Conservation (phyloP, 2,113 vertebrate species). For the Solenodon paradoxus region DNA sequence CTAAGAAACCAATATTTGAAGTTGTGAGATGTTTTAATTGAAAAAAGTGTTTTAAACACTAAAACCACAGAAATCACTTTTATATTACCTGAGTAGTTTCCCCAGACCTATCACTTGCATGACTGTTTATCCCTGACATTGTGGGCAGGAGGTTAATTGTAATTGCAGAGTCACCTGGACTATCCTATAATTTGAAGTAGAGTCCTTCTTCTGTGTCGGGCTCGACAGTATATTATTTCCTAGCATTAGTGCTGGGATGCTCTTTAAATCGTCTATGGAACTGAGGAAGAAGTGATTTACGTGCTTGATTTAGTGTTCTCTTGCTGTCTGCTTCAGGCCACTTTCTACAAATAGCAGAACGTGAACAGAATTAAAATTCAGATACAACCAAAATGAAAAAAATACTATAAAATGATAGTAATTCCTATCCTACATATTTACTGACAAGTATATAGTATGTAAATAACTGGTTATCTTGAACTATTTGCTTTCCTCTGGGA, state of each 20-base stretch:
- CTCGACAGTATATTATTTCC: constrained; percentile 82
- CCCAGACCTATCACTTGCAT: constrained; percentile 54
- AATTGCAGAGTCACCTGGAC: constrained; percentile 81
- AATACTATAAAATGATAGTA: constrained; percentile 17
- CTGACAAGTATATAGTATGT: constrained; percentile 67
- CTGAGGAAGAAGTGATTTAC: constrained; percentile 82
- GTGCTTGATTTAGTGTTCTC: constrained; percentile 78
- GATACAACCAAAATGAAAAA: constrained; percentile 45
- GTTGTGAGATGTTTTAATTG: constrained; percentile 5
- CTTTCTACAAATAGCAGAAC: constrained; percentile 69
- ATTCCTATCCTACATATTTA: constrained; percentile 48
- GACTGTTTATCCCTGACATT: constrained; percentile 79
- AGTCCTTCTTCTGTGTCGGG: constrained; percentile 76
- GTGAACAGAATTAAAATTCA: constrained; percentile 78
- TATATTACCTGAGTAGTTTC: constrained; percentile 61
- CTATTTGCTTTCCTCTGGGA: constrained; percentile 61
- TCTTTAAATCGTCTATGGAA: constrained; percentile 82
- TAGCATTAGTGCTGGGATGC: constrained; percentile 76
- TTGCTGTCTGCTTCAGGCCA: constrained; percentile 79
- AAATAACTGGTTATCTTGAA: constrained; percentile 68
- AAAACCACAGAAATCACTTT: constrained; percentile 50
- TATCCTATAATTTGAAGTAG: constrained; percentile 79
- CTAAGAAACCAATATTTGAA: constrained; percentile 28
- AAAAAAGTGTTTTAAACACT: constrained; percentile 69
- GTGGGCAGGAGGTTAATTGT: constrained; percentile 83